Conservation (phyloP, 2,797 vertebrate genomes). For the Phyllotis vaccarum region DNA sequence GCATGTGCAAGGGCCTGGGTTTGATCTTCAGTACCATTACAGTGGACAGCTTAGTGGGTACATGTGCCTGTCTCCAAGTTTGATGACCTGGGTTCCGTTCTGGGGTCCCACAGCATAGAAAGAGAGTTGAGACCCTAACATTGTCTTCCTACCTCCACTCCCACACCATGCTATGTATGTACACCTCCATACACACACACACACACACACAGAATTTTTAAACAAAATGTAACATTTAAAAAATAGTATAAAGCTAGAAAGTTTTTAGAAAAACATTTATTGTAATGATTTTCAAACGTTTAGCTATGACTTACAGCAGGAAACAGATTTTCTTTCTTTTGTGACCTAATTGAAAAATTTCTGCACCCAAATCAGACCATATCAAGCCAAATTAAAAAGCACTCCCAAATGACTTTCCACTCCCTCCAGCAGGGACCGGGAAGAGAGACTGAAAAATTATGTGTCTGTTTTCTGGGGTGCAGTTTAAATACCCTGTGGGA, state of each 20-base stretch:
- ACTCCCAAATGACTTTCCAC: too few relatives aligned
- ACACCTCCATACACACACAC: too few relatives aligned
- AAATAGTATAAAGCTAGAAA: background rate
- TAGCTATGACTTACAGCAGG: background rate
- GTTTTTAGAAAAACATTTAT: background rate
- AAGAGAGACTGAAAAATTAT: too few relatives aligned
- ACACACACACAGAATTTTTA: background rate
- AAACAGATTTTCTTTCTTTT: conserved; percentile 38
- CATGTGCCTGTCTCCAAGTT: background rate
- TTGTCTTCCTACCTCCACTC: background rate
- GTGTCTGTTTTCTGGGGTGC: too few relatives aligned
- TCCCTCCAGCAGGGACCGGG: too few relatives aligned
- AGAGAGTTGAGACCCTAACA: background rate
- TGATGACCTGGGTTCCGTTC: background rate
- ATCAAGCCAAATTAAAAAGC: too few relatives aligned
- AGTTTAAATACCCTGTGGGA: too few relatives aligned
- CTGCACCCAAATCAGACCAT: too few relatives aligned
- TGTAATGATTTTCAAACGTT: conserved; percentile 56
- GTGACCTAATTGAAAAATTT: background rate
- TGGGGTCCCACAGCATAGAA: background rate
- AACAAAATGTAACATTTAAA: background rate
- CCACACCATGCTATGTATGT: background rate
- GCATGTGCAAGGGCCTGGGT: background rate
- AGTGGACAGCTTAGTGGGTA: background rate
- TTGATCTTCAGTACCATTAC: background rate